Base-by-base conservation (phyloP, 2,888 invertebrate genomes). In the Ellobium chinense region DNA sequence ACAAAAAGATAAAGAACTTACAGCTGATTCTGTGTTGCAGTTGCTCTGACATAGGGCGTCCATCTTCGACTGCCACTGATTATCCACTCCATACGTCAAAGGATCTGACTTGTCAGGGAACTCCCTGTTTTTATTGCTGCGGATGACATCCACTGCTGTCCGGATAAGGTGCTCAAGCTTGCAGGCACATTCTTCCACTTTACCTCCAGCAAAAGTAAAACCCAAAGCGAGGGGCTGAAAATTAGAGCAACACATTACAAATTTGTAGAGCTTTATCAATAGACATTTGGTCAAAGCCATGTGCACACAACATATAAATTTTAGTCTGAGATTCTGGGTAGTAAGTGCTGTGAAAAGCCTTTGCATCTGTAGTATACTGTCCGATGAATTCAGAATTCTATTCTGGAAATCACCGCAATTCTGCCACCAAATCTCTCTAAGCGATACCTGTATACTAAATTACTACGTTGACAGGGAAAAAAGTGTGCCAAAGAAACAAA, bases 101-200 rank as follows among this genome's bases (percentile, higher is more conserved):
- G 60, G 66, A n/a, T 80, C 80, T 7, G 58, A 34, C 56, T 68
- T 80, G 46, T 80, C 80, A 0, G 74, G 54, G 36, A 80, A 80
- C 34, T 80, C 80, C 14, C 74, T 65, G 34, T 80, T 80, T 31
- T 74, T 74, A 58, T 74, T 80, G 58, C 39, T 56, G 21, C 74
- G 72, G 9, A 80, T 73, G 4, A 80, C 63, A 0, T 80, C 80
- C 24, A 80, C 74, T 27, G 80, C 74, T 4, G 73, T 68, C n/a
- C 80, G 73, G 31, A 80, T 74, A 39, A 80, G 34, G 34, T 80
- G 80, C 24, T 80, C 80, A 37, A 80, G 58, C 60, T 80, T 80
- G 12, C 80, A 37, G 31, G 74, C 73, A 74, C 80, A 74, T 63
- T 80, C 80, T 74, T 80, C 80, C 1, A 80, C 80, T 68, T 80